Evolutionary conservation across 2,797 vertebrate species (phyloP), one percentile per base, ranked within the genome.

Genomic region (Epinephelus awoara): DNA sequence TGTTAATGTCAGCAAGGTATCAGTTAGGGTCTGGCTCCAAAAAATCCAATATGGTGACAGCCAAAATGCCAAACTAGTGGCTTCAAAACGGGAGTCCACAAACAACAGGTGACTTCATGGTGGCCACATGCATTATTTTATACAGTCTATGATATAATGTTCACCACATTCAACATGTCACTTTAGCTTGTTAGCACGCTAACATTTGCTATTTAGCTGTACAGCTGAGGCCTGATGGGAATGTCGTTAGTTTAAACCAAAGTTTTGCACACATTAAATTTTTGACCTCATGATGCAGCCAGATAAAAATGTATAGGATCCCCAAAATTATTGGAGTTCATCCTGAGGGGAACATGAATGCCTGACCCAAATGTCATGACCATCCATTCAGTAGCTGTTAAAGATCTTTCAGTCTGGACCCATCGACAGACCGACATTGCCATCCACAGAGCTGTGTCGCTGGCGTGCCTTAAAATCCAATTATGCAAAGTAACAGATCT

Each of bases 401-500:
- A 18, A 44, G 11, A 64, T 27, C 58, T 21, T 52, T 64, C 34
- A 64, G 34, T 17, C 18, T 13, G 18, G 42, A 38, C 11, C 19
- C 38, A 64, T 14, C 0, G 1, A 40, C 34, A 23, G 54, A 46
- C 68, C 5, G 14, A 57, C 15, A 44, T 21, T 19, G 15, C 25
- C 14, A 46, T 62, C 61, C 17, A 51, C 13, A 13, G 8, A 79
- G 44, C 47, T 1, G 7, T 21, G 46, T 6, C 2, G 2, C 59
- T 25, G 25, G 38, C 6, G 4, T 15, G 10, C 54, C 40, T 59
- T 54, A 47, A 76, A 77, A 51, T 51, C 18, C 4, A 62, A 61
- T 69, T 62, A 71, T 65, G 40, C 50, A 74, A 44, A 85, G 23
- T n/a, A 34, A 40, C 13, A 78, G 77, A 84, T 84, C 17, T 54